These are phyloP conservation scores for Suncus etruscus DNA, from an alignment of 2,113 vertebrate species.

Conservation along the genomic window DNA sequence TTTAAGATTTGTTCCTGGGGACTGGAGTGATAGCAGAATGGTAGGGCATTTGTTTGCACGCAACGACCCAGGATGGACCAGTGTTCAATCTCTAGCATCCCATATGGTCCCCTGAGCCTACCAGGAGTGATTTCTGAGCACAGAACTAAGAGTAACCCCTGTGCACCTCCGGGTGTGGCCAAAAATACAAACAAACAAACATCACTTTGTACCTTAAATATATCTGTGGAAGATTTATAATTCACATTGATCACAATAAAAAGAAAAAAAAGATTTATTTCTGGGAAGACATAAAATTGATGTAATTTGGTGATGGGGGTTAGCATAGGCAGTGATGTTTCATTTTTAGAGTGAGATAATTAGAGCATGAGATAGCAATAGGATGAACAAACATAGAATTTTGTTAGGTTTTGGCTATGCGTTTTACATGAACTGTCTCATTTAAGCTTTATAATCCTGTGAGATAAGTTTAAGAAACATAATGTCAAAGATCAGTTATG, in stretches of 20 bases:
- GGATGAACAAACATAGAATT: background rate
- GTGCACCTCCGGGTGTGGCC: no score
- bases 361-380: background rate
- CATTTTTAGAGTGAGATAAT: background rate
- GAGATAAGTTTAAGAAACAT: constrained; percentile 3
- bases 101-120: no score
- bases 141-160: no score
- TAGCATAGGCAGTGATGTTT: background rate
- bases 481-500: background rate
- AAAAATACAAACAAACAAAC: no score
- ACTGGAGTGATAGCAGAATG: no score
- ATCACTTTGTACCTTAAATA: no score
- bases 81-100: no score
- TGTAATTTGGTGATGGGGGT: background rate
- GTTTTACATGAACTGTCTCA: background rate
- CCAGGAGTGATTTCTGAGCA: no score
- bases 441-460: background rate
- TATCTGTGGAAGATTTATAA: no score
- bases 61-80: no score
- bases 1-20: background rate
- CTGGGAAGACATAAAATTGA: background rate
- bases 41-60: no score
- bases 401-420: background rate
- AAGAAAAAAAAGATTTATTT: background rate
- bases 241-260: no score